Base-by-base conservation (phyloP, 2,888 invertebrate genomes). In the Drosophila melanosoma region DNA sequence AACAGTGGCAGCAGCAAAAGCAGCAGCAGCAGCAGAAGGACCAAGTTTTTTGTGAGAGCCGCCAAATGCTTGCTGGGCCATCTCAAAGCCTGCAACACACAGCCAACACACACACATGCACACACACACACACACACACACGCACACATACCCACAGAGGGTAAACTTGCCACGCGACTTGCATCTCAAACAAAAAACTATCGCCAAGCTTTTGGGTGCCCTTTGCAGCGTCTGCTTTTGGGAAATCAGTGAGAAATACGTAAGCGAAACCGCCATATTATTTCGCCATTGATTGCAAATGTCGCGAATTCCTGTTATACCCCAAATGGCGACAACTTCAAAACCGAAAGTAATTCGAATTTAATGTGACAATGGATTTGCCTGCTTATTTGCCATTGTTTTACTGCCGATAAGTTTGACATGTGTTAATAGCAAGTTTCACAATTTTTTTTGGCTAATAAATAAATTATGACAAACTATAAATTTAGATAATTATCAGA, bases 181-280 rank as follows among this genome's bases (percentile, higher is more conserved):
- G 84, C 87, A 82, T 84, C 76, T 77, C 77, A 75, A 87, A 65
- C 48, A 59, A 57, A 58, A 67, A 80, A 76, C 79, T 80, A 79
- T 79, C 66, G 64, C 67, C 74, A 82, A 79, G 82, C 66, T 33
- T 62, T 62, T 59, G 79, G 78, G 69, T 82, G 74, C 74, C 42
- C 45, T 23, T 38, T 57, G 42, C 76, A 48, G 58, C 48, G 53
- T 69, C 17, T 66, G 78, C 76, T 64, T 65, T 59, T 76, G 86
- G 86, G 68, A 76, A 82, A 82, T 85, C 86, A 76, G 81, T 83
- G 83, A 73, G 77, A 79, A 76, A 79, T 76, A 72, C 76, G 84
- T 87, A 83, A 83, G 52, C 84, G 87, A 83, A 87, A 84, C 88
- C 85, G 82, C 80, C 80, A 82, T 87, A 87, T 87, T 87, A 87